Conservation (phyloP, 2,797 vertebrate genomes). For the Tamandua tetradactyla region DNA sequence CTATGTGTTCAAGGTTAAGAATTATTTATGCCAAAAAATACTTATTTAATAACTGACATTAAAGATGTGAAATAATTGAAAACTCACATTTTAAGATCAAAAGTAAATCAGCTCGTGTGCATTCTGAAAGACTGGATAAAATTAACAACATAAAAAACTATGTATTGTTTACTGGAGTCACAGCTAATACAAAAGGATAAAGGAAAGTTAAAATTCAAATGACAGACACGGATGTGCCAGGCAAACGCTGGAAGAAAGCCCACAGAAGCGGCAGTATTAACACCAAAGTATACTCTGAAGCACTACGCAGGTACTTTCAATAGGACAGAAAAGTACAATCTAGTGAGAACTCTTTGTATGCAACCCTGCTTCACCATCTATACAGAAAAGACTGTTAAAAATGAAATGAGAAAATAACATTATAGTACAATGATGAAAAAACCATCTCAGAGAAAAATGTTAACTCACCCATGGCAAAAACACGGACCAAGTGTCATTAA, state of each 20-base stretch:
- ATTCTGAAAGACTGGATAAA: not conserved
- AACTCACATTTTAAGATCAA: slow-evolving; percentile 8
- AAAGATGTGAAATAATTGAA: not conserved
- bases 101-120: not conserved
- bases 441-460: not conserved
- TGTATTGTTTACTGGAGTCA: not conserved
- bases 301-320: not conserved
- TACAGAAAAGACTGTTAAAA: not conserved
- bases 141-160: slow-evolving; percentile 1
- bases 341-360: not conserved
- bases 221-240: not conserved
- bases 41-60: not conserved
- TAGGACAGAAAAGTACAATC: not conserved
- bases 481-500: not conserved
- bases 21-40: slow-evolving; percentile 21
- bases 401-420: not conserved
- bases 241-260: not conserved
- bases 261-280: not conserved
- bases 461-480: not conserved
- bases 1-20: slow-evolving; percentile 14
- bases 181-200: not conserved
- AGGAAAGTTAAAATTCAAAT: not conserved
- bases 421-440: not conserved
- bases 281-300: not conserved
- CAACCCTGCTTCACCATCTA: not conserved